Base-by-base conservation (phyloP, 2,113 vertebrate genomes). In the Ophiodon elongatus region DNA sequence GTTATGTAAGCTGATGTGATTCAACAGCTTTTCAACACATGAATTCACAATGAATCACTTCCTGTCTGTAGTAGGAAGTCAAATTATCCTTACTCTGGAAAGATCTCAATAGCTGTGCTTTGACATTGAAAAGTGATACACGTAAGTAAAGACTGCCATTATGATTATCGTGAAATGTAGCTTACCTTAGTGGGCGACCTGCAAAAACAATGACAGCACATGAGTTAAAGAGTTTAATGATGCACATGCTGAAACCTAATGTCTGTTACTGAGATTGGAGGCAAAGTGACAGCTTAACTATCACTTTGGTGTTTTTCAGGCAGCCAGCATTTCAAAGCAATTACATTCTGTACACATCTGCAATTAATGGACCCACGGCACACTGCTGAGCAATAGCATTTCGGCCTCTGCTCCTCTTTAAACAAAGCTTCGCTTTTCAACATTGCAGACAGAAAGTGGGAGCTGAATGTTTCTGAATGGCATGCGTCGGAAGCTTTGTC, bases 111-210 rank as follows among this genome's bases (percentile, higher is more conserved):
- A 62, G 56, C 19, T 47, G 8, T 68, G 73, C 63, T 80, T 47
- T 64, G 11, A 41, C 31, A 35, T 8, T 62, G 2, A 43, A 72
- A 57, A 14, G 21, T 72, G 41, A 6, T 31, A 62, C 17, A 50
- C 33, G 45, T 27, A 52, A 29, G 25, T 47, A 79, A 75, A 67
- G 14, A 73, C 17, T n/a, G n/a, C 6, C 9, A 59, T 81, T 19
- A 2, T 70, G 14, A 87, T 60, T 50, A 79, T 75, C 19, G 81
- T 74, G 63, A 72, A 50, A 67, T 1, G 65, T 4, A 4, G 69
- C 94, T 94, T 85, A 96, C 96, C 95, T 96, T 96, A 37, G 93
- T 93, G 1, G 95, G 95, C 1, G 96, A 96, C 84, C 95, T 96
- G 91, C 75, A 85, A 82, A 85, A 84, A 88, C 19, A 90, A 89